These are phyloP conservation scores for Rhimphoctona megacephalus DNA, from an alignment of 2,888 invertebrate species.

Conservation along the genomic window DNA sequence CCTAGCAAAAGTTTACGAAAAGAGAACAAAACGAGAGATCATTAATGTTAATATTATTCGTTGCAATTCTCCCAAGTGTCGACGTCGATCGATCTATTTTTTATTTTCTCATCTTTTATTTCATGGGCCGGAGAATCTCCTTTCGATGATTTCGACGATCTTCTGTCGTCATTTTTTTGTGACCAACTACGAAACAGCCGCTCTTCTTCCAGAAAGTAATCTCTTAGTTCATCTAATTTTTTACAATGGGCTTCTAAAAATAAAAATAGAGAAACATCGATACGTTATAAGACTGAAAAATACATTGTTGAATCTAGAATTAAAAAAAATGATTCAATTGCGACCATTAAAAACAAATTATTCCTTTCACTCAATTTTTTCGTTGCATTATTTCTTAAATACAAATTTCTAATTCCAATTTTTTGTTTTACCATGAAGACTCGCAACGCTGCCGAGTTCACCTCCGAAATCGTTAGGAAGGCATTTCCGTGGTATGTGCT, in stretches of 20 bases:
- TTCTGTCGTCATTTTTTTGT: conserved; percentile 11
- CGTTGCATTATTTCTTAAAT: not conserved
- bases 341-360: not conserved
- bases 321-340: no score
- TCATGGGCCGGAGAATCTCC: conserved; percentile 20
- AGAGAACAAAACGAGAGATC: not conserved
- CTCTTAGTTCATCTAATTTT: conserved; percentile 75
- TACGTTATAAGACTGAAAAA: not conserved
- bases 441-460: conserved; percentile 82
- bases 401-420: not conserved
- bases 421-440: conserved; percentile 75
- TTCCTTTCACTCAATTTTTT: not conserved
- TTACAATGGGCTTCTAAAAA: conserved; percentile 74
- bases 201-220: conserved; percentile 79
- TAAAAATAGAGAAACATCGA: not conserved
- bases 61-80: not conserved
- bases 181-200: conserved; percentile 74
- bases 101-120: not conserved
- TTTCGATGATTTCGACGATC: conserved; percentile 53
- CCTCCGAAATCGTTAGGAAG: conserved; percentile 89
- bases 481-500: conserved; percentile 86
- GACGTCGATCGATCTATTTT: conserved; percentile 15
- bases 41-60: not conserved
- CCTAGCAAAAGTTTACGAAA: not conserved
- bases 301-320: no score